Conservation (phyloP, 1,140 invertebrate species). For the Bombus confusus region DNA sequence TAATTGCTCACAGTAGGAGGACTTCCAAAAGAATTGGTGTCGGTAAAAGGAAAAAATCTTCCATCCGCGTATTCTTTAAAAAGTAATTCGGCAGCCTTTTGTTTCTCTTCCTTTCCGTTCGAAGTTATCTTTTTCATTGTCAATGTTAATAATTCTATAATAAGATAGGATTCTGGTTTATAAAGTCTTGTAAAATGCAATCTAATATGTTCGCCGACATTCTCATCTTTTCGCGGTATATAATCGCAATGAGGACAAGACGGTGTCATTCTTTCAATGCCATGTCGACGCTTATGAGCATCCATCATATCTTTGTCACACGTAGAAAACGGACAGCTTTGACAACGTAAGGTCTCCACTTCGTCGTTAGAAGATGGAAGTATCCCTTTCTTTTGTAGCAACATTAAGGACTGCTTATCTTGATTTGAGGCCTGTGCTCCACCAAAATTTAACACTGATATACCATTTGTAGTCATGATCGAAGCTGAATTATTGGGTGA, state of each 20-base stretch:
- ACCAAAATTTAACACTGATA: conserved; percentile 4
- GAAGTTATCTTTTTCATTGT: conserved; percentile 77
- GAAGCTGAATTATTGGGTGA: conserved; percentile 57
- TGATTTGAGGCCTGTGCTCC: conserved; percentile 67
- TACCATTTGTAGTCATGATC: neutral
- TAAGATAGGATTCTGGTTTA: conserved; percentile 85
- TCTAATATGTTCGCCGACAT: conserved; percentile 90
- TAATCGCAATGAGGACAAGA: conserved; percentile 92
- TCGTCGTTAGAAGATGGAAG: conserved; percentile 75
- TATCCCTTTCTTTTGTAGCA: conserved; percentile 82
- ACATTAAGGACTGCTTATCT: conserved; percentile 79
- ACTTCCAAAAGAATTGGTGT: conserved; percentile 50
- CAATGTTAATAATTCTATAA: conserved; percentile 83
- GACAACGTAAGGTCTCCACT: conserved; percentile 83
- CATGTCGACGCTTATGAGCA: conserved; percentile 90
- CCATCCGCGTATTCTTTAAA: conserved; percentile 79
- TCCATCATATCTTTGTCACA: conserved; percentile 88
- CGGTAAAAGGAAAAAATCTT: conserved; percentile 71
- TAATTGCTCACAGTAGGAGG: conserved; percentile 71
- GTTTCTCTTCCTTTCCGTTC: conserved; percentile 70
- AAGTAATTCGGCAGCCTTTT: conserved; percentile 70
- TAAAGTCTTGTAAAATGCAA: conserved; percentile 88
- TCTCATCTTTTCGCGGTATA: conserved; percentile 89
- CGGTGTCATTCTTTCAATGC: conserved; percentile 84
- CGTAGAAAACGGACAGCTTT: conserved; percentile 90